Conservation (phyloP, 2,888 invertebrate species). For the Calameuta pallipes region DNA sequence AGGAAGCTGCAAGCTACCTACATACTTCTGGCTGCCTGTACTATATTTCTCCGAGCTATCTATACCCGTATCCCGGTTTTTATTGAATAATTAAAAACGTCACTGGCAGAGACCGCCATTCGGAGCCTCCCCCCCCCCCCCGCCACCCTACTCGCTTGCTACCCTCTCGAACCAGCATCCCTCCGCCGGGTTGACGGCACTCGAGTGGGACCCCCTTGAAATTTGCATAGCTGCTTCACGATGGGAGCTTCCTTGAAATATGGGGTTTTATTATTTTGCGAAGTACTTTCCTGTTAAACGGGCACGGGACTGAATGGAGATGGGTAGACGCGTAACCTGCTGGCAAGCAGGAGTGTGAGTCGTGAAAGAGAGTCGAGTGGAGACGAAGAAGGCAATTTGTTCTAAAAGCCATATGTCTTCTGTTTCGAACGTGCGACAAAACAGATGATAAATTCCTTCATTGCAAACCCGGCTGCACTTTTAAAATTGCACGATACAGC, state of each 20-base stretch:
- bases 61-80: slow-evolving; percentile 41
- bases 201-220: slow-evolving; percentile 43
- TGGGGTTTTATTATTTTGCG: slow-evolving; percentile 55
- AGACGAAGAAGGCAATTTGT: slow-evolving; percentile 30
- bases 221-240: slow-evolving; percentile 56
- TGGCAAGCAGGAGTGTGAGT: slow-evolving; percentile 3
- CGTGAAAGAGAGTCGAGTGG: background rate
- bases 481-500: background rate
- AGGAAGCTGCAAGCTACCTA: background rate
- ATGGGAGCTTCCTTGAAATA: slow-evolving; percentile 51
- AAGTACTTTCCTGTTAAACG: slow-evolving; percentile 49
- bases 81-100: slow-evolving; percentile 59
- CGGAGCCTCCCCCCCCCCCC: too few relatives aligned
- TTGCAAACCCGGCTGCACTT: slow-evolving; percentile 16
- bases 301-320: slow-evolving; percentile 28
- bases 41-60: slow-evolving; percentile 18
- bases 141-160: background rate
- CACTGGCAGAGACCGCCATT: slow-evolving; percentile 44
- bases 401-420: slow-evolving; percentile 29
- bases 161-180: background rate
- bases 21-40: background rate
- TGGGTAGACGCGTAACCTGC: slow-evolving; percentile 20
- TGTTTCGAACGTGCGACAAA: slow-evolving; percentile 21
- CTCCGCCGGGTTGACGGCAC: background rate
- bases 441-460: slow-evolving; percentile 28